Percentiles rank a stretch among this genome's conserved stretches.
Evolutionary conservation across 1,140 invertebrate genomes (phyloP).

Genomic region (Solen grandis): DNA sequence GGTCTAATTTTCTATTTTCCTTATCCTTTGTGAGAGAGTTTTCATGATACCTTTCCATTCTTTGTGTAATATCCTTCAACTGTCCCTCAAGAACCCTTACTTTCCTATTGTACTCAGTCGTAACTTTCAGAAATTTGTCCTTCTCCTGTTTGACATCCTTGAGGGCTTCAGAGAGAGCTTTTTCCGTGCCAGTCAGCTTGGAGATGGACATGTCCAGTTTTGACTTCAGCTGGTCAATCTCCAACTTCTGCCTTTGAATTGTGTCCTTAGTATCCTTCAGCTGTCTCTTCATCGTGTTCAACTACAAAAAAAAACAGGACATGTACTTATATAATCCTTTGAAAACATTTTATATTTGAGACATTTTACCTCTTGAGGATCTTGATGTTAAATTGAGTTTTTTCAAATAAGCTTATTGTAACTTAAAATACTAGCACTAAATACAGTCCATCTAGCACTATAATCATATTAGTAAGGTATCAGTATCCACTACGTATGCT

Average conservation of each 20-base stretch:
- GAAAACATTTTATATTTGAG: no score
- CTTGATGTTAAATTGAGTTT: no score
- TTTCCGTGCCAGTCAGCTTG: slow-evolving; percentile 76
- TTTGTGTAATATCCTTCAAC: slow-evolving; percentile 67
- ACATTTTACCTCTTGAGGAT: no score
- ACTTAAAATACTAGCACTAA: no score
- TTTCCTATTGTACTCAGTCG: slow-evolving; percentile 74
- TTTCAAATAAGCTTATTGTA: no score
- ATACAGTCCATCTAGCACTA: no score
- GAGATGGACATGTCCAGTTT: slow-evolving; percentile 77
- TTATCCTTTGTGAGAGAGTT: slow-evolving; percentile 69
- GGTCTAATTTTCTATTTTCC: slow-evolving; percentile 71
- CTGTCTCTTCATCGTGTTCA: slow-evolving; percentile 72
- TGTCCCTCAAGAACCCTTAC: slow-evolving; percentile 72
- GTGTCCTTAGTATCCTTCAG: slow-evolving; percentile 74
- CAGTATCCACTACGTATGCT: no score
- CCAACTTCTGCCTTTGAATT: slow-evolving; percentile 70
- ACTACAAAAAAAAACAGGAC: slow-evolving; percentile 57
- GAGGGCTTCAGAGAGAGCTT: slow-evolving; percentile 74
- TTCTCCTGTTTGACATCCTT: slow-evolving; percentile 75
- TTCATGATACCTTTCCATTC: slow-evolving; percentile 71
- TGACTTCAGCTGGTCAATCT: slow-evolving; percentile 73
- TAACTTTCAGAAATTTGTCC: slow-evolving; percentile 73
- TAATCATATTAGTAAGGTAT: no score
- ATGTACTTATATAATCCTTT: no score